Evolutionary conservation across 2,113 vertebrate genomes (phyloP).

Genomic region (Atractosteus spatula): DNA sequence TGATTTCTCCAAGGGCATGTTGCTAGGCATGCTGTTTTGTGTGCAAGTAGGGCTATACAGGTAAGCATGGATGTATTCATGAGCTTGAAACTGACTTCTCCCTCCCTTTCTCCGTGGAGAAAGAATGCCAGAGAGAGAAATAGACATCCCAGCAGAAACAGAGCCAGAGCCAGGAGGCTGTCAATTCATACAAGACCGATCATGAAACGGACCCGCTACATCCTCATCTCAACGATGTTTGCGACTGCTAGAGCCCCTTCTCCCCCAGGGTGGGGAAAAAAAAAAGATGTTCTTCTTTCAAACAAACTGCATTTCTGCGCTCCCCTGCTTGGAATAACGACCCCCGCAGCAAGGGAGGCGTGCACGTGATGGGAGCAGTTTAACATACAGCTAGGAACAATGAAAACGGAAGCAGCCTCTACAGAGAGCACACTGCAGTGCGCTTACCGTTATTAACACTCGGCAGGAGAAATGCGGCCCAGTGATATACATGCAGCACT

Average conservation of each 20-base stretch:
- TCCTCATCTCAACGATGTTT: neutral
- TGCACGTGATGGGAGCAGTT: too few species aligned
- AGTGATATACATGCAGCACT: too few species aligned
- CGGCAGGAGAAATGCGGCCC: too few species aligned
- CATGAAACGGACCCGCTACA: neutral
- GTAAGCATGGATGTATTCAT: too few species aligned
- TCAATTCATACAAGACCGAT: neutral
- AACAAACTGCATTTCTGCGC: neutral
- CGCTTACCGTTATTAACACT: too few species aligned
- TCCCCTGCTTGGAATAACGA: too few species aligned
- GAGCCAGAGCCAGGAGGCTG: neutral
- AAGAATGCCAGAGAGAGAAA: neutral
- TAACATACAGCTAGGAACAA: too few species aligned
- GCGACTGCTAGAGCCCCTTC: neutral
- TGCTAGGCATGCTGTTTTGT: constrained; percentile 9
- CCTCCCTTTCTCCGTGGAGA: neutral
- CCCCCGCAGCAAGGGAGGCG: neutral
- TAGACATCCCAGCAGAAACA: neutral
- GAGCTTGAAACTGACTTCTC: neutral
- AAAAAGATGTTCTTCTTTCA: neutral
- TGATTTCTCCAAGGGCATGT: constrained; percentile 24
- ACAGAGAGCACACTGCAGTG: too few species aligned
- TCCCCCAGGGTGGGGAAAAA: too few species aligned
- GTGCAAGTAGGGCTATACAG: neutral
- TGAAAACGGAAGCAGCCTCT: too few species aligned